A percentile compares a stretch with the other conserved stretches of the same genome.
These are phyloP conservation scores for Heptranchias perlo DNA, from an alignment of 2,113 vertebrate species.

Conservation along the genomic window DNA sequence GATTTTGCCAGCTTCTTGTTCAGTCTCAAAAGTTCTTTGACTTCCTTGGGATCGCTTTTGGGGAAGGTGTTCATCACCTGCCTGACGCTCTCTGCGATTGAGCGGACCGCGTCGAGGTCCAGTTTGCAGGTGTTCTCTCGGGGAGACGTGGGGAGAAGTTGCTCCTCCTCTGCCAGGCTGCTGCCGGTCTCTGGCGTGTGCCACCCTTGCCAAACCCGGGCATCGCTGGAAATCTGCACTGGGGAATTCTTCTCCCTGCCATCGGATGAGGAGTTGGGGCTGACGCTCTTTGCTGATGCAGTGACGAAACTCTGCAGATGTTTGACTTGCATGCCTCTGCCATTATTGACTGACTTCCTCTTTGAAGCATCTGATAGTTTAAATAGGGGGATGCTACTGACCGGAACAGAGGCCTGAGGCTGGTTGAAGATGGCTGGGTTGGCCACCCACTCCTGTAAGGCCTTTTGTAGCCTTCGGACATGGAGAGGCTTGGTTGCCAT, in stretches of 20 bases:
- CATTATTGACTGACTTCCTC: constrained; percentile 57
- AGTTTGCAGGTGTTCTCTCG: constrained; percentile 63
- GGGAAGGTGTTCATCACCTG: constrained; percentile 77
- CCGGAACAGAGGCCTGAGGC: constrained; percentile 70
- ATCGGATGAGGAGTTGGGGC: constrained; percentile 81
- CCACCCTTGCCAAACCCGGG: constrained; percentile 66
- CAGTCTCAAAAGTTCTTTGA: constrained; percentile 77
- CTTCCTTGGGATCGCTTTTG: constrained; percentile 67
- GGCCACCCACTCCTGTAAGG: constrained; percentile 88
- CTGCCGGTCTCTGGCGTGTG: constrained; percentile 76
- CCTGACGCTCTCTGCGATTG: constrained; percentile 79
- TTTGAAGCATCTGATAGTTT: constrained; percentile 51
- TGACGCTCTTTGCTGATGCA: constrained; percentile 66
- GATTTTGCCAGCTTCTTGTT: constrained; percentile 90
- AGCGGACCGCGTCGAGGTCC: constrained; percentile 72
- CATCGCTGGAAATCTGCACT: constrained; percentile 48
- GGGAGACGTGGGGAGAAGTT: constrained; percentile 66
- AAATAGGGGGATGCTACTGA: constrained; percentile 81
- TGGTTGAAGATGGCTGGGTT: constrained; percentile 90
- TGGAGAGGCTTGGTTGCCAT: constrained; percentile 98
- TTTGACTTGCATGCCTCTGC: constrained; percentile 63
- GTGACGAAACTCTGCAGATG: constrained; percentile 59
- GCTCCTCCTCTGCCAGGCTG: constrained; percentile 67
- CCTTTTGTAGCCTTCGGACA: constrained; percentile 91
- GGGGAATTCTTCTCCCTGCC: constrained; percentile 81